phyloP scores from a whole-genome alignment of 2,888 invertebrate genomes.

The Hemaris fuciformis region DNA sequence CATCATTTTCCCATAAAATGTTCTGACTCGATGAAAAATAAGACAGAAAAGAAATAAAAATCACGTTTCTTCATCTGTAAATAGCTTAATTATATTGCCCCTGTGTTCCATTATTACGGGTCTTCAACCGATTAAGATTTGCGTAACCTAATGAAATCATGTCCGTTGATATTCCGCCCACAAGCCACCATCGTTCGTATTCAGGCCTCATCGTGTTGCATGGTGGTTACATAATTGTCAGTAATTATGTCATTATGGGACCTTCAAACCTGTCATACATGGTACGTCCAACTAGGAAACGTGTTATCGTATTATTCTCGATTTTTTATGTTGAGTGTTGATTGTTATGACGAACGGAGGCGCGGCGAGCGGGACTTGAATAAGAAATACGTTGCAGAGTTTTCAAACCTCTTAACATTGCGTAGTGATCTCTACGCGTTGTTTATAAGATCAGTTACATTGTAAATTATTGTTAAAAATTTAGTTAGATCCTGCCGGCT shows the following conservation, averaged over 20 bases:
- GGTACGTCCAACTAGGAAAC: constrained; percentile 10
- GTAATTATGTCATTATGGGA: constrained; percentile 18
- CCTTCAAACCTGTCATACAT: constrained; percentile 12
- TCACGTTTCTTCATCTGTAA: background rate
- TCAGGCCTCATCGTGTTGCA: constrained; percentile 14
- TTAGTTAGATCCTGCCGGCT: too few relatives aligned
- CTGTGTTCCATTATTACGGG: background rate
- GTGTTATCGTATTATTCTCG: background rate
- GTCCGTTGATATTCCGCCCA: constrained; percentile 7
- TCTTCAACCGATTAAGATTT: constrained; percentile 15
- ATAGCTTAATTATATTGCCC: background rate
- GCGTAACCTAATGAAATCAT: constrained; percentile 2
- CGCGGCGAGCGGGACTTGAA: background rate
- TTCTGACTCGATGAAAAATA: too few relatives aligned
- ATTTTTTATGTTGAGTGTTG: constrained; percentile 5
- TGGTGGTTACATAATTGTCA: constrained; percentile 15
- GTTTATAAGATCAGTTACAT: too few relatives aligned
- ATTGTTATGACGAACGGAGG: background rate
- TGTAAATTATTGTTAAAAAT: too few relatives aligned
- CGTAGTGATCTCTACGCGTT: too few relatives aligned
- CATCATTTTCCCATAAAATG: too few relatives aligned
- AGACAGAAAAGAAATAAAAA: too few relatives aligned
- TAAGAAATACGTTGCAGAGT: background rate
- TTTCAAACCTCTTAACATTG: background rate
- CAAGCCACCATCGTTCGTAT: constrained; percentile 6